Base-by-base conservation (phyloP, 2,888 invertebrate genomes). In the Trachelus troglodyta region DNA sequence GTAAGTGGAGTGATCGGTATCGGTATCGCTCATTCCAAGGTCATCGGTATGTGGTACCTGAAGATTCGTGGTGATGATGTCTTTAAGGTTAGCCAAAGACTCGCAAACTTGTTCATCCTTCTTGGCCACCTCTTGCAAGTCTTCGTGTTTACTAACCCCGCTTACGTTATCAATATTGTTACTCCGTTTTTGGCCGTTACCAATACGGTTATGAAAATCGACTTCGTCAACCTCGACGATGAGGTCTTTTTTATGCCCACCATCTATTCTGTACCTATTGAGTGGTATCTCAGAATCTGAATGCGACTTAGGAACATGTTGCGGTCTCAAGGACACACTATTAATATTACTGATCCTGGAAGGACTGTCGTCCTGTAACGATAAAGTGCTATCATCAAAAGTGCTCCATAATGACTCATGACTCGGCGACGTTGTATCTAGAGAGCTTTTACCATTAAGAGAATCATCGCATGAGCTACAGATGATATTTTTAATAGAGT, bases 391-490 rank as follows among this genome's bases (percentile, higher is more conserved):
- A 12, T 90, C 89, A 76, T 90, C 90, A 75, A 90, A 90, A 12
- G 89, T 89, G 75, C 89, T 90, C 90, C 90, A 90, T 0, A 90
- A 81, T 0, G 90, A 90, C 40, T 90, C 90, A 75, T 89, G 88
- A 77, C 90, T 90, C 12, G 84, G 85, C 12, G 90, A 90, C 6
- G 90, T 89, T 4, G 89, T 89, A 12, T 90, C 90, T 15, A 85
- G 75, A 0, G 90, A 90, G 69, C 87, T 89, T 56, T 82, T 86
- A 1, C 86, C 88, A 73, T 87, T 86, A 31, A 86, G 73, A 0
- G 87, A 88, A 15, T 88, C 89, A 15, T 89, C 88, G 56, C 56
- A 56, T 4, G 87, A 86, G 71, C 84, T 88, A 23, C 80, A 77
- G 0, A 75, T 73, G 34, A 37, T 4, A 1, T 81, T 69, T 37